Evolutionary conservation across 2,797 vertebrate species (phyloP), one percentile per base, ranked within the genome.

Genomic region (Natrix natrix): DNA sequence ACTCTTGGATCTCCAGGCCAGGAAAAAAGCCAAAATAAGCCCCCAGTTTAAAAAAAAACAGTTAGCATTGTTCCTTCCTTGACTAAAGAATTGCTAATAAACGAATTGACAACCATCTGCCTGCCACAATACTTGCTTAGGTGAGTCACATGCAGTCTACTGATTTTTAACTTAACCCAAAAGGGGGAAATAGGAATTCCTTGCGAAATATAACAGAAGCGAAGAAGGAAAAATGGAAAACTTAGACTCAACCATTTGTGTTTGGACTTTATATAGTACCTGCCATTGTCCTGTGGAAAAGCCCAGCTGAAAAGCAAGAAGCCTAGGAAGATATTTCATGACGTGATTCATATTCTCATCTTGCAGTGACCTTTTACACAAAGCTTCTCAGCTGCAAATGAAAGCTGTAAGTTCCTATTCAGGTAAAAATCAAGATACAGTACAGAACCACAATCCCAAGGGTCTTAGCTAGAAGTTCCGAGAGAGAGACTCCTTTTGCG

Each of bases 301-400:
- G 66, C 14, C 12, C 78, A 1, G 6, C 16, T 89, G 22, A 94
- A 95, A 95, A 94, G 92, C 61, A 24, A 52, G 1, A 5, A 12
- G 16, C 90, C 32, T 91, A 7, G 16, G 59, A 92, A 91, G 88
- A 17, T 66, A 89, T 91, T 92, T 1, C 48, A 93, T 32, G 90
- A 37, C 14, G 3, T 92, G 83, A 90, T 17, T 92, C 0, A 24
- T 92, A 88, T 92, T 95, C 0, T 92, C 57, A 95, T 94, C 78
- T 90, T 93, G 22, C 90, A 59, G 66, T 88, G 91, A 63, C 56
- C 63, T 94, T 95, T 94, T 87, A 52, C 61, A 8, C 54, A 69
- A 90, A 94, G 7, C 22, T 94, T 93, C 59, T 93, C 91, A 94
- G 28, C 94, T 87, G 91, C 57, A 54, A 93, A 17, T 54, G 93